Evolutionary conservation across 2,797 vertebrate genomes (phyloP).

Genomic region (Salmo trutta): DNA sequence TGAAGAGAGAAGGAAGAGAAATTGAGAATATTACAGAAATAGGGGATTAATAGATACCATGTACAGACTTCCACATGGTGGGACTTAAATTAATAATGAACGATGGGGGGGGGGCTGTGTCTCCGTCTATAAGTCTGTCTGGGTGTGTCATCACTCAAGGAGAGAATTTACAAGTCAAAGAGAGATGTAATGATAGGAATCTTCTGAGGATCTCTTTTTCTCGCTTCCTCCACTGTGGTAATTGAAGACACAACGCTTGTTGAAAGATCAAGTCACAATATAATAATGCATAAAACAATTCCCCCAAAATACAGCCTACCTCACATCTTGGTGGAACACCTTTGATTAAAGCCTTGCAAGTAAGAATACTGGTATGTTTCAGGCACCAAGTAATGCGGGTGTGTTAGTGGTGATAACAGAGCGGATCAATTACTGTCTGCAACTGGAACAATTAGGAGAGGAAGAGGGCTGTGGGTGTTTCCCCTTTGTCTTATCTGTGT

Average conservation of each 20-base stretch:
- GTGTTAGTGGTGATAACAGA: slow-evolving; percentile 43
- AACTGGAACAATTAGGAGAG: slow-evolving; percentile 16
- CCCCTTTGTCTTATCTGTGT: not conserved
- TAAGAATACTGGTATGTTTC: slow-evolving; percentile 36
- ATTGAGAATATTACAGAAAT: slow-evolving; percentile 15
- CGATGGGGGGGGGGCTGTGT: slow-evolving; percentile 17
- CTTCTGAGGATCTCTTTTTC: slow-evolving; percentile 38
- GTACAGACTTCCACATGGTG: slow-evolving; percentile 13
- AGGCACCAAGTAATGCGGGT: slow-evolving; percentile 15
- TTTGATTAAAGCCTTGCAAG: not conserved
- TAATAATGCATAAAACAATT: slow-evolving; percentile 61
- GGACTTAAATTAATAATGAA: slow-evolving; percentile 69
- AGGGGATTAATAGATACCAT: slow-evolving; percentile 18
- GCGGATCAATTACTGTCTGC: slow-evolving; percentile 32
- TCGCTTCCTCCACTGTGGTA: too few species aligned
- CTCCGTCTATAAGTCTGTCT: not conserved
- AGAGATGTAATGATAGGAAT: slow-evolving; percentile 68
- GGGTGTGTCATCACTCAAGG: slow-evolving; percentile 55
- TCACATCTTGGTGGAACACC: not conserved
- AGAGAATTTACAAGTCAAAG: slow-evolving; percentile 73
- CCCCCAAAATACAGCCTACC: slow-evolving; percentile 44
- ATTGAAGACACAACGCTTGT: slow-evolving; percentile 60
- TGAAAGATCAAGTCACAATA: slow-evolving; percentile 52
- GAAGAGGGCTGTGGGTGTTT: not conserved
- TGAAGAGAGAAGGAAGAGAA: not conserved